Evolutionary conservation across 2,888 invertebrate species (phyloP), one percentile per base, ranked within the genome.

Genomic region (Octonoba sinensis): DNA sequence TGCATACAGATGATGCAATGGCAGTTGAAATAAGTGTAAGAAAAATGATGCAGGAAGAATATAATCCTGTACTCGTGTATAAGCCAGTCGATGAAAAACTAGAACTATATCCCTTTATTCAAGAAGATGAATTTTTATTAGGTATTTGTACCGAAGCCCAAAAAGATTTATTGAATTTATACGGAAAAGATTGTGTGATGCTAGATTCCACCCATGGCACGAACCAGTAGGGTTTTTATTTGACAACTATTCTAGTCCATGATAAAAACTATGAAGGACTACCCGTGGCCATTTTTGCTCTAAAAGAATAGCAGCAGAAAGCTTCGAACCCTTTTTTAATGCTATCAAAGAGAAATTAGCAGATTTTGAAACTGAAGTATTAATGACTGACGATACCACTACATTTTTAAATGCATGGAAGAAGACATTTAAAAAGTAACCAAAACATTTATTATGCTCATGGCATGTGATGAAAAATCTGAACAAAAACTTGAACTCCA

Each of bases 1-100:
- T 57, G 8, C 57, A 57, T 18, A 57, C 11, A 57, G 57, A 57
- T 57, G 57, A 57, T 57, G 62, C 62, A n/a, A 62, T 24, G 36
- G 11, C 62, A 62, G 62, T 62, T 22, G 62, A 62, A 11, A 22
- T 62, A 8, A 15, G 20, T 27, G 62, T 62, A 22, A 8, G 24
- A 22, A 11, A 62, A 62, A 62, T 62, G 62, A 11, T 27, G 24
- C n/a, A n/a, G n/a, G n/a, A n/a, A n/a, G n/a, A n/a, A n/a, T n/a
- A n/a, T n/a, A n/a, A n/a, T n/a, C n/a, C n/a, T n/a, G n/a, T n/a
- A n/a, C n/a, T n/a, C n/a, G n/a, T n/a, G n/a, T 62, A 62, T 62
- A 62, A 62, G n/a, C 62, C 62, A 27, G 11, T 22, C 24, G 62
- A 24, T 22, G 62, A 62, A 62, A 11, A 47, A 47, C 47, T 47